Percentiles rank a stretch among this genome's conserved stretches.
Evolutionary conservation across 2,888 invertebrate species (phyloP).

Genomic region (Volucella inanis): DNA sequence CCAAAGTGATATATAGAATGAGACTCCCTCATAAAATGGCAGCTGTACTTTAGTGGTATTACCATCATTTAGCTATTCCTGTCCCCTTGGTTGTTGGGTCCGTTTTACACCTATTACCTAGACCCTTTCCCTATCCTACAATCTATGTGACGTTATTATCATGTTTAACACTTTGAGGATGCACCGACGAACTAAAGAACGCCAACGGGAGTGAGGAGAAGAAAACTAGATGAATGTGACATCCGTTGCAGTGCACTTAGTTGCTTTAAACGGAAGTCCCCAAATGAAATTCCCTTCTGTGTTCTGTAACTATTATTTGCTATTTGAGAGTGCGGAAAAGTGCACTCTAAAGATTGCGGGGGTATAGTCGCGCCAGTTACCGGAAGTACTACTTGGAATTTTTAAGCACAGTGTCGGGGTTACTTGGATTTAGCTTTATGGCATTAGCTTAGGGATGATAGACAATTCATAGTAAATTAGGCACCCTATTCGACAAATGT

Average conservation of each 20-base stretch:
- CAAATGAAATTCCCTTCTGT: constrained; percentile 33
- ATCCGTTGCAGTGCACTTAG: constrained; percentile 64
- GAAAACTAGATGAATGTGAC: constrained; percentile 44
- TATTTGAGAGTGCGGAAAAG: constrained; percentile 30
- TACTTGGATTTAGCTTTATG: constrained; percentile 13
- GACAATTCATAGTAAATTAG: too few relatives aligned
- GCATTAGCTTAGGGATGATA: too few relatives aligned
- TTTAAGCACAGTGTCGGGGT: constrained; percentile 7
- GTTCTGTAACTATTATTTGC: constrained; percentile 48
- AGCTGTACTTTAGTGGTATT: constrained; percentile 71
- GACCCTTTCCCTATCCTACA: constrained; percentile 5
- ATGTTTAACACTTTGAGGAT: constrained; percentile 67
- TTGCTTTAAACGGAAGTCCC: constrained; percentile 32
- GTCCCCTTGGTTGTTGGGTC: constrained; percentile 25
- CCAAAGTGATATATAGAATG: background rate
- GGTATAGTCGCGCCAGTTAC: constrained; percentile 37
- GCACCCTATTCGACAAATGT: too few relatives aligned
- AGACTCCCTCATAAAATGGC: constrained; percentile 64
- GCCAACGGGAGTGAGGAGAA: background rate
- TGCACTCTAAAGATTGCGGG: constrained; percentile 43
- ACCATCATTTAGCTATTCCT: constrained; percentile 72
- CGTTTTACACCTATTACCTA: background rate
- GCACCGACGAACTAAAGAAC: constrained; percentile 44
- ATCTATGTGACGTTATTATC: constrained; percentile 54
- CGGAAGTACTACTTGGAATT: constrained; percentile 62